Conservation (phyloP, 2,113 vertebrate genomes). For the Corapipo altera region DNA sequence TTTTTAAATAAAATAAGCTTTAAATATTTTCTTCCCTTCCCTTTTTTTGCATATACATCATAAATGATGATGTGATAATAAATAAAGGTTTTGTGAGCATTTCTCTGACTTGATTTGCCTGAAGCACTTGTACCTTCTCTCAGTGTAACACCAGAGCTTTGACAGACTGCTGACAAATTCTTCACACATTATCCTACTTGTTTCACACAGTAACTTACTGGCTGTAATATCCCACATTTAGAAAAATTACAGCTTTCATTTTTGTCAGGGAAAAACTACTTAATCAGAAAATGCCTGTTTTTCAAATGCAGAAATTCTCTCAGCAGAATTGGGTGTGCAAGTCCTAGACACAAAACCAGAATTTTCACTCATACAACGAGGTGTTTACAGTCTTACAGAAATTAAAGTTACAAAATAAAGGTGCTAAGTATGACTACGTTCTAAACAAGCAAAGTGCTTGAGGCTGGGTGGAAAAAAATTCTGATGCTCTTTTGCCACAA, state of each 20-base stretch:
- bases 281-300: background rate
- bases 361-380: background rate
- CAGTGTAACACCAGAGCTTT: background rate
- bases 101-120: background rate
- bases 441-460: background rate
- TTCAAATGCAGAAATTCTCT: background rate
- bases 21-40: background rate
- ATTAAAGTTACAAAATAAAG: background rate
- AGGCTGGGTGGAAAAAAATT: background rate
- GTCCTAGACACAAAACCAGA: background rate
- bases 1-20: background rate
- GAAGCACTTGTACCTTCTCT: background rate
- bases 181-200: background rate
- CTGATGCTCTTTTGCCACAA: background rate
- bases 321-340: background rate
- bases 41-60: background rate
- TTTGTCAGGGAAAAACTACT: background rate
- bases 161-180: background rate
- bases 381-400: background rate
- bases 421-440: background rate
- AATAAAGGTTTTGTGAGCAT: background rate
- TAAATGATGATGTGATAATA: background rate
- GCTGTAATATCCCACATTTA: background rate
- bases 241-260: constrained; percentile 3
- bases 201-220: background rate